Conservation (phyloP, 2,113 vertebrate genomes). For the Tauraco erythrolophus region DNA sequence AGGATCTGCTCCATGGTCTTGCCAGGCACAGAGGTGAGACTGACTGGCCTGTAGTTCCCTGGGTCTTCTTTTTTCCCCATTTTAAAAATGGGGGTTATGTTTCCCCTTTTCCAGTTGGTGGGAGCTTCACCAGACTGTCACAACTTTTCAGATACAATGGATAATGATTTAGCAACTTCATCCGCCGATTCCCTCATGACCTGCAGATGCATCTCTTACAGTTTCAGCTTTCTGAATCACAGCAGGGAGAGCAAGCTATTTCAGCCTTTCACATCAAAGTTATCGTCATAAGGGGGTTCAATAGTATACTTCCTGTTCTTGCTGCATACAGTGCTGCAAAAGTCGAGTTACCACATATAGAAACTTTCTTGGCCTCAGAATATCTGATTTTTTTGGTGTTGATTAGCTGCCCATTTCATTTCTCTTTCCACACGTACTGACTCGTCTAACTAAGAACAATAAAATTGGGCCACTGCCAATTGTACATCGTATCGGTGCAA, state of each 20-base stretch:
- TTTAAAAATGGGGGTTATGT: too few species aligned
- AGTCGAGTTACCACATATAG: slow-evolving; percentile 54
- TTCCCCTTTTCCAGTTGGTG: too few species aligned
- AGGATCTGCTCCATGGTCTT: too few species aligned
- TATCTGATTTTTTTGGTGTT: background rate
- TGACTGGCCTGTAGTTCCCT: too few species aligned
- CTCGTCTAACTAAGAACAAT: slow-evolving; percentile 28
- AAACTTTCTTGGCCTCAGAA: slow-evolving; percentile 32
- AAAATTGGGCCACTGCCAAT: background rate
- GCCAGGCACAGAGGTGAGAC: too few species aligned
- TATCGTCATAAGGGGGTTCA: slow-evolving; percentile 8
- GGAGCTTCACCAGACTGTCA: too few species aligned
- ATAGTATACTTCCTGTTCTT: slow-evolving; percentile 44
- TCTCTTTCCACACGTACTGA: slow-evolving; percentile 36
- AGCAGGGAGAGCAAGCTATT: background rate
- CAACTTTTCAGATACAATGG: too few species aligned
- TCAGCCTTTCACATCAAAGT: background rate
- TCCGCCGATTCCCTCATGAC: too few species aligned
- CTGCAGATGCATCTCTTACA: background rate
- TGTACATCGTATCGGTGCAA: background rate
- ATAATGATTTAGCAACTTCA: too few species aligned
- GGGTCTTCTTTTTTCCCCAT: too few species aligned
- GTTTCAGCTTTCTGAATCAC: background rate
- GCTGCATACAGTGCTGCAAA: background rate
- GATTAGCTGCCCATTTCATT: slow-evolving; percentile 28